Conservation (phyloP, 2,113 vertebrate species). For the Pangasianodon gigas region DNA sequence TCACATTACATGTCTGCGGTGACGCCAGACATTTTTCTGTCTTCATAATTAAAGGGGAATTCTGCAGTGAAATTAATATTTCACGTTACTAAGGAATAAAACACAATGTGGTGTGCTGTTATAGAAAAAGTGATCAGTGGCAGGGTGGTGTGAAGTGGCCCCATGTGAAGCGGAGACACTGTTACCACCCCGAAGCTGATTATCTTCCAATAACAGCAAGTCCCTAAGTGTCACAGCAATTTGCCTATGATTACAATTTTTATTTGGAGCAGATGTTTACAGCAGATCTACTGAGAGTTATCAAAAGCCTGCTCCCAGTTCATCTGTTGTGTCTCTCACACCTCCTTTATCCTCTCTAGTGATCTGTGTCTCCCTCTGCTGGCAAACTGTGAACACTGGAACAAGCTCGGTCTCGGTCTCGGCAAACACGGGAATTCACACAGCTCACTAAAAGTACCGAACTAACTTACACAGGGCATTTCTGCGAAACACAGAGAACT, state of each 20-base stretch:
- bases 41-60: not conserved
- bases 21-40: not conserved
- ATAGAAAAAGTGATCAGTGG: not conserved
- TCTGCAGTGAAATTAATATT: not conserved
- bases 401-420: not conserved
- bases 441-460: not conserved
- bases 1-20: not conserved
- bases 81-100: not conserved
- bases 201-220: not conserved
- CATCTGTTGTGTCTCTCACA: not conserved
- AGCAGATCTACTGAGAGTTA: not conserved
- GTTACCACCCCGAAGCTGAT: not conserved
- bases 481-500: not conserved
- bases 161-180: not conserved
- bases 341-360: too few species aligned
- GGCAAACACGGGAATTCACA: not conserved
- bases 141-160: not conserved
- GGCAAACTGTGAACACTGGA: not conserved
- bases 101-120: not conserved
- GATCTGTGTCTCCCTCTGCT: conserved; percentile 42
- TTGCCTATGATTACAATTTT: not conserved
- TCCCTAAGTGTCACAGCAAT: not conserved
- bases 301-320: not conserved
- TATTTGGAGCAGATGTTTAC: not conserved
- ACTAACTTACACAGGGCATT: not conserved